Percentiles rank a stretch among this genome's conserved stretches.
These are phyloP conservation scores for Peromyscus attwateri DNA, from an alignment of 2,797 vertebrate species.

Conservation along the genomic window DNA sequence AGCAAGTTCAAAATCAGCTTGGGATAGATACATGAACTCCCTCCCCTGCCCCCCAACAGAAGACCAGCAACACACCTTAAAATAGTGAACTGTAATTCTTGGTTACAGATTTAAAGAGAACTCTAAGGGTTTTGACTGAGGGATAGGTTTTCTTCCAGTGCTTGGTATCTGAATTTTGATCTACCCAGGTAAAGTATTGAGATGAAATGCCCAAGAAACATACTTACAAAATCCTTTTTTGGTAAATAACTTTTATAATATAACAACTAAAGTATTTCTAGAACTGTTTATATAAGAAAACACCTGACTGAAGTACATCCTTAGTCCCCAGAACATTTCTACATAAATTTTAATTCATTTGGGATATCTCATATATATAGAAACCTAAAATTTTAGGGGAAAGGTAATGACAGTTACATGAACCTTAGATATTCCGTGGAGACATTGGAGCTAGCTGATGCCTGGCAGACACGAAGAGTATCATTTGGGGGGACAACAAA, in stretches of 20 bases:
- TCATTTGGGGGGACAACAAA: not conserved
- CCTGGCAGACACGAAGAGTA: not conserved
- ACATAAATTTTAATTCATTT: conserved; percentile 20
- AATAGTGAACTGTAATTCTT: not conserved
- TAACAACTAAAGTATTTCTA: conserved; percentile 17
- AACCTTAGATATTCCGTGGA: not conserved
- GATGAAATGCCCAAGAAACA: conserved; percentile 25
- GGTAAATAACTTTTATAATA: not conserved
- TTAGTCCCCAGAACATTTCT: not conserved
- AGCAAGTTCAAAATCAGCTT: not conserved
- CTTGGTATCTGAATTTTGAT: not conserved
- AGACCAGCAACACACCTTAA: not conserved
- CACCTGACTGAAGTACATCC: not conserved
- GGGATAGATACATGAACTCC: not conserved
- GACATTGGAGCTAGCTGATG: not conserved
- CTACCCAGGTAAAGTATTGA: conserved; percentile 24
- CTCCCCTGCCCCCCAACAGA: not conserved
- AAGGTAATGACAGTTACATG: not conserved
- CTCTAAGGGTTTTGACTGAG: not conserved
- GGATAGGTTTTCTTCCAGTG: conserved; percentile 19
- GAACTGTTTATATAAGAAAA: not conserved
- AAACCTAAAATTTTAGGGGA: not conserved
- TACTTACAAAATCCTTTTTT: not conserved
- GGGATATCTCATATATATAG: not conserved
- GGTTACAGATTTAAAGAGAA: conserved; percentile 11